Percentiles rank a stretch among this genome's conserved stretches.
These are phyloP conservation scores for Phaedon cochleariae DNA, from an alignment of 2,888 invertebrate species.

Conservation along the genomic window DNA sequence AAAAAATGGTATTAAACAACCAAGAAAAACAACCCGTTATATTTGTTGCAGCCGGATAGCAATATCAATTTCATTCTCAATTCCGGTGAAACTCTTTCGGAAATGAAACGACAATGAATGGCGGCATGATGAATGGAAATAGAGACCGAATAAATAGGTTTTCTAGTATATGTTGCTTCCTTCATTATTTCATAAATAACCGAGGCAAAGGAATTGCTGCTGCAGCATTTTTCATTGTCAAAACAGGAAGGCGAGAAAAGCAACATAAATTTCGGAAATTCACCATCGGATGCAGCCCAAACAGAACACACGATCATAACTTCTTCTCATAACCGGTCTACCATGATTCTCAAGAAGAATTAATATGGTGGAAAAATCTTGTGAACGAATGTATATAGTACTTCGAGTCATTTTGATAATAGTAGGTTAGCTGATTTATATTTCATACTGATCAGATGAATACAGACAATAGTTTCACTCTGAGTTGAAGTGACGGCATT, in stretches of 20 bases:
- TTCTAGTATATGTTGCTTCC: constrained; percentile 42
- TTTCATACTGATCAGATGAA: no score
- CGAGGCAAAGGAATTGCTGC: constrained; percentile 45
- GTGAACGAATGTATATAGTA: background rate
- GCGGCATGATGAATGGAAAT: constrained; percentile 36
- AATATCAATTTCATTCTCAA: background rate
- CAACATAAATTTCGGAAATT: constrained; percentile 48
- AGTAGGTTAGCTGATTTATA: background rate
- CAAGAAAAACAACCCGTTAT: background rate
- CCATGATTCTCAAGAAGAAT: constrained; percentile 40
- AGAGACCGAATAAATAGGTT: constrained; percentile 39
- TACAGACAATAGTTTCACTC: no score
- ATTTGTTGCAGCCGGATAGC: background rate
- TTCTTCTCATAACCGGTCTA: constrained; percentile 37
- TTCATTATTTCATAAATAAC: constrained; percentile 51
- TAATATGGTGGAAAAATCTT: constrained; percentile 33
- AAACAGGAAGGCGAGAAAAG: constrained; percentile 46
- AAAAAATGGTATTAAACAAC: background rate
- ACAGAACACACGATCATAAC: constrained; percentile 46
- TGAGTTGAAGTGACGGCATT: no score
- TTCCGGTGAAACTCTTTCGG: constrained; percentile 1
- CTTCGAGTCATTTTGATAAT: background rate
- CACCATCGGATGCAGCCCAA: constrained; percentile 48
- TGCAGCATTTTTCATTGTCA: constrained; percentile 49
- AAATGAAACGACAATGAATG: constrained; percentile 15